Percentiles rank a stretch among this genome's conserved stretches.
Evolutionary conservation across 2,797 vertebrate species (phyloP).

Genomic region (Coregonus sp.): DNA sequence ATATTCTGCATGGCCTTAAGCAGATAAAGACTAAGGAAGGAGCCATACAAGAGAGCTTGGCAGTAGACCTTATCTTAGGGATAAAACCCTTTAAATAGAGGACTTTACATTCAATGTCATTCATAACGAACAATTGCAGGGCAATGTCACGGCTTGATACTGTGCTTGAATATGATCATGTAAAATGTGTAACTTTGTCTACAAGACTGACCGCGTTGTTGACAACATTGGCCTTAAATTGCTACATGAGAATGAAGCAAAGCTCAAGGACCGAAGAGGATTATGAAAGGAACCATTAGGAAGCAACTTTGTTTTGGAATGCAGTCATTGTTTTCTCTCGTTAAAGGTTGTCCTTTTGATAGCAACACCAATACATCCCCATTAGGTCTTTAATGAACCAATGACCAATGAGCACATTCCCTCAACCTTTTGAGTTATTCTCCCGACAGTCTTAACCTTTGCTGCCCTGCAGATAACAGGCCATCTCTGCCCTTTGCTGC

Average conservation of each 20-base stretch:
- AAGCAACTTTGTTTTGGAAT: background rate
- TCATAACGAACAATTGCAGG: background rate
- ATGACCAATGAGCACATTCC: background rate
- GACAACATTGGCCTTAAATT: background rate
- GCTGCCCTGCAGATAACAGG: too few relatives aligned
- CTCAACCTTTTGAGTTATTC: background rate
- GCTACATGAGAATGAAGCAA: background rate
- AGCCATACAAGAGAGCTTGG: conserved; percentile 18
- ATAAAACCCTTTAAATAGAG: conserved; percentile 20
- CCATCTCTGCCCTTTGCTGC: too few relatives aligned
- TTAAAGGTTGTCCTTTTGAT: background rate
- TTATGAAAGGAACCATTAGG: too few relatives aligned
- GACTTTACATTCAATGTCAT: background rate
- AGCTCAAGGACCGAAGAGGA: too few relatives aligned
- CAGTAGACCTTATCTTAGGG: conserved; percentile 7
- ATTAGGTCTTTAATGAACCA: background rate
- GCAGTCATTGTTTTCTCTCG: too few relatives aligned
- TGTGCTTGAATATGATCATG: background rate
- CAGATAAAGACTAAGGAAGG: conserved; percentile 27
- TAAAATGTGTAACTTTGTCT: too few relatives aligned
- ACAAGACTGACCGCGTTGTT: too few relatives aligned
- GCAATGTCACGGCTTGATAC: background rate
- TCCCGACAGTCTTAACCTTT: background rate
- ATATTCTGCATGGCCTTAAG: conserved; percentile 4
- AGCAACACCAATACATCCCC: background rate